phyloP scores from a whole-genome alignment of 2,888 invertebrate genomes.

The Xanthostigma xanthostigma region DNA sequence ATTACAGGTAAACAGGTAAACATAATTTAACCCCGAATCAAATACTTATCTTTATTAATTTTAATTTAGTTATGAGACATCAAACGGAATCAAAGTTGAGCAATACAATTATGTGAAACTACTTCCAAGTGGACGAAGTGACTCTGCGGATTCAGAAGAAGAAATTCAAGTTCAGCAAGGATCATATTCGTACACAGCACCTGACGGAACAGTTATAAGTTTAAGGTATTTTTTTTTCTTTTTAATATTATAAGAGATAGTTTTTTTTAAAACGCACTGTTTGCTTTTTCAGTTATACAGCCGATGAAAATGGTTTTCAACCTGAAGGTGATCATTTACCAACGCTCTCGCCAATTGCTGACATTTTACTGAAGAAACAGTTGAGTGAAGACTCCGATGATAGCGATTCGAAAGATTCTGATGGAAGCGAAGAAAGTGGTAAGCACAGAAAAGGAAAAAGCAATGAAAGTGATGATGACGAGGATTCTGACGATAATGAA shows the following conservation, averaged over 20 bases:
- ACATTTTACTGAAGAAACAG: not conserved
- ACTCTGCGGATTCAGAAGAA: constrained; percentile 21
- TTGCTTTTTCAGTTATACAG: constrained; percentile 37
- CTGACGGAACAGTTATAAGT: constrained; percentile 49
- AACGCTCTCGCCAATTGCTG: constrained; percentile 10
- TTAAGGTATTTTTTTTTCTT: constrained; percentile 34
- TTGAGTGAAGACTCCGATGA: not conserved
- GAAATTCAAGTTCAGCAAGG: constrained; percentile 48
- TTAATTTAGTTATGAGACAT: constrained; percentile 52
- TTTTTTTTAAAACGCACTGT: constrained; percentile 1
- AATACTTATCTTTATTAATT: not conserved
- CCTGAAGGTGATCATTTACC: constrained; percentile 19
- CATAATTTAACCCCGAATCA: not conserved
- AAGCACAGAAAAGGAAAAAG: too few relatives aligned
- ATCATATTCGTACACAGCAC: constrained; percentile 53
- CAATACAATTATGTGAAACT: constrained; percentile 56
- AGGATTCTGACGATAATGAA: too few relatives aligned
- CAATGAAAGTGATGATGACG: too few relatives aligned
- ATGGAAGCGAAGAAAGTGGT: too few relatives aligned
- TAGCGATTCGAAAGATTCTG: too few relatives aligned
- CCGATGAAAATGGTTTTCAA: constrained; percentile 54
- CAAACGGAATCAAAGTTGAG: constrained; percentile 62
- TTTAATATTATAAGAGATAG: constrained; percentile 1
- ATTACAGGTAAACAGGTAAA: constrained; percentile 25
- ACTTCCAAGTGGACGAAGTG: constrained; percentile 29